These are phyloP conservation scores for Nixonia krombeini DNA, from an alignment of 1,140 invertebrate species.

Conservation along the genomic window DNA sequence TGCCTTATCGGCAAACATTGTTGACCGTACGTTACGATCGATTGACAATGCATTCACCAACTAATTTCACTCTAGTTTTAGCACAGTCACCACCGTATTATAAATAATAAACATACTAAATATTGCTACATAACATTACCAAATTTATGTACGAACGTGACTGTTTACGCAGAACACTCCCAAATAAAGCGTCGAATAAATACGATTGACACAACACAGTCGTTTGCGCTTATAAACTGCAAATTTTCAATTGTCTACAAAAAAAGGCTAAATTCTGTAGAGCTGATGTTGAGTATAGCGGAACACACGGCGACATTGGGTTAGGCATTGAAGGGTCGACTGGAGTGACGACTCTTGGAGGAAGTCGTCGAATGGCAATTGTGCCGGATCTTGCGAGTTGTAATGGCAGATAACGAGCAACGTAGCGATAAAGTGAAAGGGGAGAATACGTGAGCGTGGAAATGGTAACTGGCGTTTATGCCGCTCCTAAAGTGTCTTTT, in stretches of 20 bases:
- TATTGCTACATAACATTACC: no score
- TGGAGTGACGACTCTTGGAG: slow-evolving; percentile 1
- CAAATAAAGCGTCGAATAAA: no score
- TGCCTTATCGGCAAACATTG: slow-evolving; percentile 40
- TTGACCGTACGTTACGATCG: no score
- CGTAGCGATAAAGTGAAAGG: slow-evolving; percentile 33
- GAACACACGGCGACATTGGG: no score
- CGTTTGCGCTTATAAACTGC: no score
- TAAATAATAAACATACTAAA: no score
- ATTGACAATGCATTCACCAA: not conserved
- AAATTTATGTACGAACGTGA: no score
- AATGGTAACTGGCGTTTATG: slow-evolving; percentile 25
- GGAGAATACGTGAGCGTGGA: slow-evolving; percentile 26
- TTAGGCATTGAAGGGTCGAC: not conserved
- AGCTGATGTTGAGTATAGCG: no score
- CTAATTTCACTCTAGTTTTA: not conserved
- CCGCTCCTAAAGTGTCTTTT: slow-evolving; percentile 10
- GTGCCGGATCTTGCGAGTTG: slow-evolving; percentile 20
- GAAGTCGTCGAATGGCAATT: slow-evolving; percentile 42
- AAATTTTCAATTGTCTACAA: no score
- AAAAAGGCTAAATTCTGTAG: no score
- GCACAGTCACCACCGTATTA: not conserved
- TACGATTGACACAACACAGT: no score
- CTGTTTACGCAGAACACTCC: no score
- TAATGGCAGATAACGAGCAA: slow-evolving; percentile 48